phyloP scores from a whole-genome alignment of 2,113 vertebrate species.

The Erythrocebus patas region DNA sequence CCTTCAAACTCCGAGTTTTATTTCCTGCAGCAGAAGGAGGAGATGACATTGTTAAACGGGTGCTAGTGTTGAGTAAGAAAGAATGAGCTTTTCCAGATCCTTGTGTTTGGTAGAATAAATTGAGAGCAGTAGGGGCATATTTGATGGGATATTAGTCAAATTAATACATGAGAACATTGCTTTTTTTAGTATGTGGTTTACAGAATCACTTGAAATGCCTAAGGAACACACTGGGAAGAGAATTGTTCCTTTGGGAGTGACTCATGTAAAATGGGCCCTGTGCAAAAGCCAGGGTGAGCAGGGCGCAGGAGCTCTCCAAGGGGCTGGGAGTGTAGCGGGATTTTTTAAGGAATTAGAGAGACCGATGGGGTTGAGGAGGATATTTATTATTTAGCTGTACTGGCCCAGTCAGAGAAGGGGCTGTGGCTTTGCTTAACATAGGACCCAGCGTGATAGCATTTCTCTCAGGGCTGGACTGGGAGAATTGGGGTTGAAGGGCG shows the following conservation, averaged over 20 bases:
- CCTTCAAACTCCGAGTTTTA: background rate
- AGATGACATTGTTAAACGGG: background rate
- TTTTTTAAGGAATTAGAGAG: too few species aligned
- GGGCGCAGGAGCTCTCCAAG: rapidly evolving
- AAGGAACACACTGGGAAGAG: background rate
- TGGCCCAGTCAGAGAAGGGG: background rate
- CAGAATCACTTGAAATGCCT: background rate
- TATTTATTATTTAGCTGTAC: too few species aligned
- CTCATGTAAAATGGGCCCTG: rapidly evolving
- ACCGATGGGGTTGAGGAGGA: too few species aligned
- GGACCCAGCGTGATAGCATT: rapidly evolving
- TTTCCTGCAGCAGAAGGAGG: background rate
- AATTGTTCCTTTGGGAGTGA: background rate
- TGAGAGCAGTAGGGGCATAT: background rate
- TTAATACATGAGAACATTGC: background rate
- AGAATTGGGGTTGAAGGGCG: background rate
- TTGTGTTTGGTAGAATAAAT: background rate
- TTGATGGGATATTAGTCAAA: background rate
- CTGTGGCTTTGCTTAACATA: background rate
- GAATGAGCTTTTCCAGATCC: background rate
- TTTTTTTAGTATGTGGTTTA: background rate
- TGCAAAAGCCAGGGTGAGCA: background rate
- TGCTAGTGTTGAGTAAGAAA: background rate
- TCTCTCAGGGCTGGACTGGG: background rate
- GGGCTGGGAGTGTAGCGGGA: too few species aligned